These are phyloP conservation scores for Villa cingulata DNA, from an alignment of 2,888 invertebrate genomes.

Conservation along the genomic window DNA sequence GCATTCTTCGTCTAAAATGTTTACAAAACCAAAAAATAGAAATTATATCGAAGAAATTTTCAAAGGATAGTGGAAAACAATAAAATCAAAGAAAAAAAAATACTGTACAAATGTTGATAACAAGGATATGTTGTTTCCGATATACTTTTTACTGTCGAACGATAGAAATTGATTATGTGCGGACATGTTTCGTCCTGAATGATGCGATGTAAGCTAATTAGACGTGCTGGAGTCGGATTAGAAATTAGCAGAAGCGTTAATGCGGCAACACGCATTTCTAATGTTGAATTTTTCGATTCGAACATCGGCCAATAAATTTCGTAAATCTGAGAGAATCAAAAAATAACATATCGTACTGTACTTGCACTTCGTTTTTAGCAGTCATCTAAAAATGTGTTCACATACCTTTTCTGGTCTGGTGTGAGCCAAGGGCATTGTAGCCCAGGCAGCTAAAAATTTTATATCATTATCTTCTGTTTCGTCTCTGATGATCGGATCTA, in stretches of 20 bases:
- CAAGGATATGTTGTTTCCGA: slow-evolving; percentile 52
- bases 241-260: slow-evolving; percentile 50
- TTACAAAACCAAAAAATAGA: too few relatives aligned
- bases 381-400: too few relatives aligned
- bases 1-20: slow-evolving; percentile 43
- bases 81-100: slow-evolving; percentile 15
- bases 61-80: background rate
- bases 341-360: too few relatives aligned
- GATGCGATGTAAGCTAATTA: slow-evolving; percentile 54
- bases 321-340: slow-evolving; percentile 36
- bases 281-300: slow-evolving; percentile 48
- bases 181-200: slow-evolving; percentile 46
- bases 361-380: too few relatives aligned
- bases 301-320: slow-evolving; percentile 55
- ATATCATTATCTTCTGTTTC: slow-evolving; percentile 36
- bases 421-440: slow-evolving; percentile 40
- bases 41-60: too few relatives aligned
- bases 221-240: slow-evolving; percentile 48
- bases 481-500: slow-evolving; percentile 43
- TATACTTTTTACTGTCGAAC: slow-evolving; percentile 53
- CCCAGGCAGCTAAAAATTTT: slow-evolving; percentile 54
- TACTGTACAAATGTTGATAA: slow-evolving; percentile 48
- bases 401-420: slow-evolving; percentile 39
- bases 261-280: slow-evolving; percentile 53
- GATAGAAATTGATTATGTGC: slow-evolving; percentile 57